A percentile compares a stretch with the other conserved stretches of the same genome.
These are phyloP conservation scores for Helicoverpa armigera DNA, from an alignment of 1,140 invertebrate species.

Conservation along the genomic window DNA sequence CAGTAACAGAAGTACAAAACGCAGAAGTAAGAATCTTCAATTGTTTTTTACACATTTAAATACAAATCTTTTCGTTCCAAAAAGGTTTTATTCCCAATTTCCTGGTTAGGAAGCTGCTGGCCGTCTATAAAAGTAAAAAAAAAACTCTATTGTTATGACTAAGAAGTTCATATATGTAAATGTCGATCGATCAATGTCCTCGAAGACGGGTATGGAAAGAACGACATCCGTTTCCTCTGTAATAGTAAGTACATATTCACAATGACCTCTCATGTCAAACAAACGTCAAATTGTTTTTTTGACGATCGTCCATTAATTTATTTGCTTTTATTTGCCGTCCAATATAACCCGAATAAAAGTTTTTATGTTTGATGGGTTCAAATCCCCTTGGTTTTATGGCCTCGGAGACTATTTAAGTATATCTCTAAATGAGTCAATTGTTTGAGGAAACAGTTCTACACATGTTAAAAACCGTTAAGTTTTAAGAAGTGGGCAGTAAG, in stretches of 20 bases:
- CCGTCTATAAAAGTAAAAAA: constrained; percentile 19
- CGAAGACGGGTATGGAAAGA: constrained; percentile 57
- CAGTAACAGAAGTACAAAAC: no score
- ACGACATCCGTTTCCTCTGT: constrained; percentile 65
- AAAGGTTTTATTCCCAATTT: background rate
- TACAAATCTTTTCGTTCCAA: background rate
- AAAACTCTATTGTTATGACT: constrained; percentile 38
- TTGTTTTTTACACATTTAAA: background rate
- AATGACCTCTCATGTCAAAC: constrained; percentile 59
- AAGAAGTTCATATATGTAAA: constrained; percentile 54
- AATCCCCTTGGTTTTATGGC: background rate
- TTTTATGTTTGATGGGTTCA: constrained; percentile 27
- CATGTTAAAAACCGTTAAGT: constrained; percentile 4
- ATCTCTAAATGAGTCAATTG: constrained; percentile 9
- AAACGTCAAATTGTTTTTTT: constrained; percentile 48
- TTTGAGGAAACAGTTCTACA: background rate
- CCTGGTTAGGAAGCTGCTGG: background rate
- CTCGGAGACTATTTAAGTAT: constrained; percentile 7
- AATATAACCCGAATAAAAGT: constrained; percentile 36
- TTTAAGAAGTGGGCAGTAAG: background rate
- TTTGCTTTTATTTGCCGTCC: background rate
- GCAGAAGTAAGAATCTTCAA: no score
- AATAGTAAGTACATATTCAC: constrained; percentile 13
- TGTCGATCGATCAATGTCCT: constrained; percentile 59
- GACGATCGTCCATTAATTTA: constrained; percentile 34